phyloP scores from a whole-genome alignment of 2,797 vertebrate genomes.

The Rachycentron canadum region DNA sequence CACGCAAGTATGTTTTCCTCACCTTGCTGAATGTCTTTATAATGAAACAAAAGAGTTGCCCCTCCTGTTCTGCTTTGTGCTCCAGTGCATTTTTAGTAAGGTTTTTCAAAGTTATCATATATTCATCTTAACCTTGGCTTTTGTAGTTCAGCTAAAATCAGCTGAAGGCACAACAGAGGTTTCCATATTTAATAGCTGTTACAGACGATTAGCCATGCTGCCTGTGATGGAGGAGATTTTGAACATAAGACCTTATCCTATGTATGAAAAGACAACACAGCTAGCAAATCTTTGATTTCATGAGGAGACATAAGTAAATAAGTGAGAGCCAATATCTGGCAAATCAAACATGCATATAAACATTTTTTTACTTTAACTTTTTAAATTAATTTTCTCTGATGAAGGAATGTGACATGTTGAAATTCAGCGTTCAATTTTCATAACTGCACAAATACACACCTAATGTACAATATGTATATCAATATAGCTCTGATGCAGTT shows the following conservation, averaged over 20 bases:
- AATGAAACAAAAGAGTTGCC: constrained; percentile 40
- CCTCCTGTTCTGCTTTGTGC: not conserved
- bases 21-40: constrained; percentile 17
- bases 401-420: not conserved
- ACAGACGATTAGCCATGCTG: constrained; percentile 17
- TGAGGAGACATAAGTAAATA: constrained; percentile 6
- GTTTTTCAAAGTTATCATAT: constrained; percentile 25
- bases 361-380: constrained; percentile 6
- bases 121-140: constrained; percentile 27
- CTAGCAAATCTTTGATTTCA: constrained; percentile 17
- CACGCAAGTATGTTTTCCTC: constrained; percentile 32
- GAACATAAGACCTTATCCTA: constrained; percentile 35
- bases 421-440: not conserved
- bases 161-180: not conserved
- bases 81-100: constrained; percentile 1
- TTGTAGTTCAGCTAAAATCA: constrained; percentile 18
- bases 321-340: constrained; percentile 33
- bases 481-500: not conserved
- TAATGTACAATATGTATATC: not conserved
- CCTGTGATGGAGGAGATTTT: constrained; percentile 20
- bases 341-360: not conserved
- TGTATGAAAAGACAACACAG: constrained; percentile 24
- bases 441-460: not conserved
- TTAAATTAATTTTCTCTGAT: not conserved
- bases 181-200: constrained; percentile 25